Evolutionary conservation across 2,797 vertebrate genomes (phyloP).

Genomic region (Micrastur ruficollis): DNA sequence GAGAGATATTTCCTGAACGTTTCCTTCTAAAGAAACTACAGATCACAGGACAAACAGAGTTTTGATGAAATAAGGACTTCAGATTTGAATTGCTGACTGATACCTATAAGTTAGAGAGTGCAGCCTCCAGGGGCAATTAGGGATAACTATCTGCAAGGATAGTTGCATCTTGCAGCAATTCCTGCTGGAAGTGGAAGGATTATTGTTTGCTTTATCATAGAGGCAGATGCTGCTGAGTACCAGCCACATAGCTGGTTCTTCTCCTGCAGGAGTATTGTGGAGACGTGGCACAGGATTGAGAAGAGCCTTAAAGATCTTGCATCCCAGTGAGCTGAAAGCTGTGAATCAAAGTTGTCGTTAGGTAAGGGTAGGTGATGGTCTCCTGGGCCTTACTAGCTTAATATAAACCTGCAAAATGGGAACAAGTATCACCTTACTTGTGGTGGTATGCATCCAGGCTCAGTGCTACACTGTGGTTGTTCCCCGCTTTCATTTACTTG

Average conservation of each 20-base stretch:
- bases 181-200: background rate
- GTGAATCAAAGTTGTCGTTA: background rate
- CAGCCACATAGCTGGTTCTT: background rate
- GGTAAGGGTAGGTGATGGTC: background rate
- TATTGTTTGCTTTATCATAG: background rate
- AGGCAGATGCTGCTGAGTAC: background rate
- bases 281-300: background rate
- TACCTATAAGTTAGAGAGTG: background rate
- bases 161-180: background rate
- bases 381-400: background rate
- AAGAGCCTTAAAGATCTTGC: background rate
- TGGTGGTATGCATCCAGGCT: background rate
- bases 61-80: background rate
- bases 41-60: background rate
- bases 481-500: background rate
- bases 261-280: background rate
- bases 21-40: slow-evolving; percentile 5
- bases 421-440: background rate
- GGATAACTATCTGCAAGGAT: background rate
- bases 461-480: background rate
- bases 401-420: background rate
- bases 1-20: background rate
- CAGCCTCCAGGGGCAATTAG: background rate
- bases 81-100: background rate
- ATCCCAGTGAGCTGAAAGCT: background rate